phyloP scores from a whole-genome alignment of 2,888 invertebrate genomes.

The Meliscaeva auricollis region DNA sequence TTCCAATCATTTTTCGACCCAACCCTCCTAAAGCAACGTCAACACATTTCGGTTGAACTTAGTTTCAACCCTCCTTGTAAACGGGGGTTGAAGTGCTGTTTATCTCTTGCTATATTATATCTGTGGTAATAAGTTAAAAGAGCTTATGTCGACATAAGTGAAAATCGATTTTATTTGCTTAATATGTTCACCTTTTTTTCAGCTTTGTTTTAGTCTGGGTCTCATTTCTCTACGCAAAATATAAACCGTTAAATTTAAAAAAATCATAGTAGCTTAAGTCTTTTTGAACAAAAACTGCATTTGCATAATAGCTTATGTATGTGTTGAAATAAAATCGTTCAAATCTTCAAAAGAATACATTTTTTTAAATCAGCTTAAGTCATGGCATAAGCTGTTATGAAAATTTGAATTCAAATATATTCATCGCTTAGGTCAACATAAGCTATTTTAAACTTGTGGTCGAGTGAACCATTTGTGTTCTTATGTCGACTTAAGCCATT shows the following conservation, averaged over 20 bases:
- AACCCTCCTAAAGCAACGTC: no score
- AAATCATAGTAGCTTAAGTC: background rate
- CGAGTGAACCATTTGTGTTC: conserved; percentile 29
- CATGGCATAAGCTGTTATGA: conserved; percentile 20
- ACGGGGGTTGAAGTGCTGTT: no score
- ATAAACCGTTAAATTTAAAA: background rate
- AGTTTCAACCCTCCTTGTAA: no score
- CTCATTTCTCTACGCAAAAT: conserved; percentile 4
- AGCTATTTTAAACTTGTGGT: conserved; percentile 25
- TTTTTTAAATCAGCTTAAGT: conserved; percentile 37
- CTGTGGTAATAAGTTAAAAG: conserved; percentile 31
- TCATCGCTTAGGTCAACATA: conserved; percentile 23
- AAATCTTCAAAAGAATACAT: conserved; percentile 7
- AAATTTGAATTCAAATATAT: background rate
- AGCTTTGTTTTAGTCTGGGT: background rate
- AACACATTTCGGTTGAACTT: no score
- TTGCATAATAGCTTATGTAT: background rate
- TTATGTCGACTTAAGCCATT: conserved; percentile 36
- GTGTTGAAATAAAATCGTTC: background rate
- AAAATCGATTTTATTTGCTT: conserved; percentile 15
- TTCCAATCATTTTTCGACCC: no score
- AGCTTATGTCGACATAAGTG: conserved; percentile 39
- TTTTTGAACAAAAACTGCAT: background rate
- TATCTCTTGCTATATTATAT: no score
- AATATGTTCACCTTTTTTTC: background rate